Evolutionary conservation across 2,113 vertebrate genomes (phyloP).

Genomic region (Smithornis capensis): DNA sequence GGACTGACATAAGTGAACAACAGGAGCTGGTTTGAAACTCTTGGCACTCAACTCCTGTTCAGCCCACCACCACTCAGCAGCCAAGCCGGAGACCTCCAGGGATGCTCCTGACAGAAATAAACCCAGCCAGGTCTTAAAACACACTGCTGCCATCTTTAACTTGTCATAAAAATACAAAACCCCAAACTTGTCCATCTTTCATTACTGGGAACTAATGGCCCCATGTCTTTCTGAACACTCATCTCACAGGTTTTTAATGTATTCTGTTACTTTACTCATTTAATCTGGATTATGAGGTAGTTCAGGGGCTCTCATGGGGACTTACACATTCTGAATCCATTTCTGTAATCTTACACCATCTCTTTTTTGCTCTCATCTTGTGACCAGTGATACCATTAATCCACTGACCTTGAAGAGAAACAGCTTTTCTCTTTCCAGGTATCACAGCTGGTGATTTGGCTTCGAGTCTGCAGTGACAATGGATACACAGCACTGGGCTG

Average conservation of each 20-base stretch:
- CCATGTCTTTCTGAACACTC: not conserved
- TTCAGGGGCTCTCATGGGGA: not conserved
- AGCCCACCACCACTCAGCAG: not conserved
- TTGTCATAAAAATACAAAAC: not conserved
- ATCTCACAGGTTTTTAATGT: not conserved
- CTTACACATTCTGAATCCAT: not conserved
- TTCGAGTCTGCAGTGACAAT: rapidly evolving
- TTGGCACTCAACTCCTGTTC: not conserved
- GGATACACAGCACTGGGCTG: not conserved
- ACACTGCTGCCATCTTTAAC: not conserved
- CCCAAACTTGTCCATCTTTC: not conserved
- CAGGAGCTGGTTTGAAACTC: not conserved
- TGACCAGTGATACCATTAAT: not conserved
- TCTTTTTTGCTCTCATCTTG: not conserved
- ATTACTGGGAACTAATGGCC: not conserved
- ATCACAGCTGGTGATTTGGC: not conserved
- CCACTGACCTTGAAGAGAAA: not conserved
- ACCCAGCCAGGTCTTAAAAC: not conserved
- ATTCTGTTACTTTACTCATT: not conserved
- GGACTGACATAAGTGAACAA: not conserved
- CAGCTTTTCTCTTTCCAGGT: constrained; percentile 31
- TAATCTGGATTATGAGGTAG: not conserved
- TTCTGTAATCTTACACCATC: not conserved
- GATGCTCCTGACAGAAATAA: not conserved
- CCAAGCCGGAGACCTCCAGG: not conserved